A percentile compares a stretch with the other conserved stretches of the same genome.
Evolutionary conservation across 2,113 vertebrate species (phyloP).

Genomic region (Riparia riparia): DNA sequence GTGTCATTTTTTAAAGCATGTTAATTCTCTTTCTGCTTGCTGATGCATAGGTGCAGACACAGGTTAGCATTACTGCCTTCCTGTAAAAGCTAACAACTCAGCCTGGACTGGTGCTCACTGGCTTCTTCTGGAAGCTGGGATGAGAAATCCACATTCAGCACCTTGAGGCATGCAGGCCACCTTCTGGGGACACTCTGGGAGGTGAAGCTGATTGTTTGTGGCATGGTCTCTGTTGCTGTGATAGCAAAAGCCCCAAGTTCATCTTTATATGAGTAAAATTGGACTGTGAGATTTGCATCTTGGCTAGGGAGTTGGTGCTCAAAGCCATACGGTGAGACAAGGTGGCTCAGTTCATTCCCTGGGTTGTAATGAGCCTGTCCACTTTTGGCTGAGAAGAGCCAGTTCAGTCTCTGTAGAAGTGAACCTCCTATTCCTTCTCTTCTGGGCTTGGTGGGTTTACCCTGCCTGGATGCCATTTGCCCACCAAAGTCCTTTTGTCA

Average conservation of each 20-base stretch:
- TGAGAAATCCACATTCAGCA: not conserved
- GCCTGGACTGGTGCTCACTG: not conserved
- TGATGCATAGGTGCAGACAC: not conserved
- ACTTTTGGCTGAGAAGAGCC: not conserved
- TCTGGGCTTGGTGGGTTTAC: not conserved
- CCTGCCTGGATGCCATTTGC: not conserved
- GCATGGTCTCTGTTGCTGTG: not conserved
- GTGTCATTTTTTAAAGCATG: not conserved
- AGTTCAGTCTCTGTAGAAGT: not conserved
- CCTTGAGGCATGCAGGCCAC: not conserved
- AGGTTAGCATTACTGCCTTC: not conserved
- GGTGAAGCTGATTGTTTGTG: not conserved
- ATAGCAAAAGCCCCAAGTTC: not conserved
- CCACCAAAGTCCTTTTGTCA: not conserved
- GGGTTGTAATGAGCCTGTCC: not conserved
- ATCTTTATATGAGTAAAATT: not conserved
- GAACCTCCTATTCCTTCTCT: not conserved
- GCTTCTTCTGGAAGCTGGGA: not conserved
- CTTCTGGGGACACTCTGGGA: not conserved
- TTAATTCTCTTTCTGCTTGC: not conserved
- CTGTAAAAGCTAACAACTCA: not conserved
- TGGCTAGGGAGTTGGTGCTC: not conserved
- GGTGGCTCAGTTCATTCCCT: not conserved
- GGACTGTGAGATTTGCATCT: not conserved
- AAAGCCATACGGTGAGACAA: accelerated